Percentiles rank a stretch among this genome's conserved stretches.
Evolutionary conservation across 2,888 invertebrate species (phyloP).

Genomic region (Cheiracanthium punctorium): DNA sequence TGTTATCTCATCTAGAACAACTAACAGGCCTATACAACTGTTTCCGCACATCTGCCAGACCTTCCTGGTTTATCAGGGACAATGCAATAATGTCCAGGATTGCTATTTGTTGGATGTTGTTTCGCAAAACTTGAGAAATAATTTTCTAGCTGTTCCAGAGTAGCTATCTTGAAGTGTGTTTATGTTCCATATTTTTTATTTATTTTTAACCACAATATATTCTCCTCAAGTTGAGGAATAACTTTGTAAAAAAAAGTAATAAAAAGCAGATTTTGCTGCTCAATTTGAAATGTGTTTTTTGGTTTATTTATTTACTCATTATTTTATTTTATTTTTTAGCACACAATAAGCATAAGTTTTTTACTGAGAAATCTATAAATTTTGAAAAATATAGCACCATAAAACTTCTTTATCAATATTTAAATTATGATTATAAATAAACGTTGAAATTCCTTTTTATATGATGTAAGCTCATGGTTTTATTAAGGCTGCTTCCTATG

Average conservation of each 20-base stretch:
- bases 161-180: slow-evolving; percentile 62
- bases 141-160: slow-evolving; percentile 63
- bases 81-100: slow-evolving; percentile 63
- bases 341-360: too few relatives aligned
- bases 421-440: too few relatives aligned
- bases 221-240: slow-evolving; percentile 70
- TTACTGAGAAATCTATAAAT: too few relatives aligned
- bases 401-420: too few relatives aligned
- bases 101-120: slow-evolving; percentile 43
- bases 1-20: neutral
- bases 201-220: slow-evolving; percentile 69
- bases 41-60: slow-evolving; percentile 48
- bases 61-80: slow-evolving; percentile 48
- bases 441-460: too few relatives aligned
- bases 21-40: slow-evolving; percentile 22
- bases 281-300: neutral
- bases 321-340: too few relatives aligned
- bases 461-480: too few relatives aligned
- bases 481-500: too few relatives aligned
- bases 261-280: slow-evolving; percentile 52
- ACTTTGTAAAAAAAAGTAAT: slow-evolving; percentile 49
- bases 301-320: neutral
- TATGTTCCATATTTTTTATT: slow-evolving; percentile 67
- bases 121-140: slow-evolving; percentile 32
- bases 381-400: too few relatives aligned